Base-by-base conservation (phyloP, 2,113 vertebrate genomes). In the Taxidea taxus region DNA sequence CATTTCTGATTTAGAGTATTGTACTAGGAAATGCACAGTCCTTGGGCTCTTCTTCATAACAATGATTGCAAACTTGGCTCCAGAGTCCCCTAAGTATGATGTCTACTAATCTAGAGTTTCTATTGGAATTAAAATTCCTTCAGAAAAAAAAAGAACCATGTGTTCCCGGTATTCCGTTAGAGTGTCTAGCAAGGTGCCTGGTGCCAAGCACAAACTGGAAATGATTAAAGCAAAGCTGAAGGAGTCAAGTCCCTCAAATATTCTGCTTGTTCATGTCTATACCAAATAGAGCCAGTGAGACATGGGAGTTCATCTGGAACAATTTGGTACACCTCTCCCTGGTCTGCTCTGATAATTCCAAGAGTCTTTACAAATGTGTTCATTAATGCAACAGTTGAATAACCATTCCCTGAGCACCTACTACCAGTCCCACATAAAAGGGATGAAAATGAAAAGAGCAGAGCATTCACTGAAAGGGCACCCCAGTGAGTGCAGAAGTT, bases 141-240 rank as follows among this genome's bases (percentile, higher is more conserved):
- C 37, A 82, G 74, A 58, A 39, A 39, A 47, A 39, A 47, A 77
- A 84, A 88, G 29, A 66, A 39, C 20, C 0, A 47, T 6, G 13
- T 75, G 54, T 96, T 97, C 93, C 95, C 0, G 2, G 91, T 89
- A 87, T 54, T 90, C 21, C n/a, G 56, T 94, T 82, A 60, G 89
- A 87, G 49, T 60, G 81, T 80, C 62, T 66, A 74, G 58, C 49
- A 85, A 66, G 91, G 72, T 74, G 25, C 13, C 44, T 39, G 14
- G 37, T 94, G 95, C 96, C 96, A 97, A 95, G 70, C 3, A 64
- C 15, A 77, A 82, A 92, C 54, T 97, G 68, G 90, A 96, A 95
- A 82, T 85, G 25, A 86, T 84, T 39, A 81, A 87, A 92, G 39
- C 10, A 51, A 21, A 89, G n/a, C 6, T 15, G 0, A 9, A 39